Conservation (phyloP, 2,797 vertebrate genomes). For the Lepilemur ruficaudatus region DNA sequence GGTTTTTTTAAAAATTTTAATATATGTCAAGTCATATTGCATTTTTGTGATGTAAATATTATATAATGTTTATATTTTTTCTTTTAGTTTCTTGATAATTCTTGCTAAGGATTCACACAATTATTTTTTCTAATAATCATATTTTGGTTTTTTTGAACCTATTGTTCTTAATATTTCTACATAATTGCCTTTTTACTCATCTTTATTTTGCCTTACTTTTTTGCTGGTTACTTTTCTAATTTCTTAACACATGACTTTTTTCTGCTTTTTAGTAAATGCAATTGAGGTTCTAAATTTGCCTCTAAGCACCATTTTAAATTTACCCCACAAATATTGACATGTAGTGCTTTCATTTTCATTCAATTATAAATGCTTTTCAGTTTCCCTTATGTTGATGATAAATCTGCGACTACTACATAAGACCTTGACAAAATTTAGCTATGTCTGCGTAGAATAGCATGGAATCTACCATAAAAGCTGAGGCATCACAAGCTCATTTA, state of each 20-base stretch:
- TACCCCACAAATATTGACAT: not conserved
- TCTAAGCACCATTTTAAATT: conserved; percentile 9
- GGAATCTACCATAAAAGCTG: not conserved
- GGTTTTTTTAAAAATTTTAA: not conserved
- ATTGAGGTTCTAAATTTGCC: not conserved
- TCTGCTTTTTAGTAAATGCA: not conserved
- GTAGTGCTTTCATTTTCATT: not conserved
- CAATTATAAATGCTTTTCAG: not conserved
- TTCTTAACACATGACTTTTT: not conserved
- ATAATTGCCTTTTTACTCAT: not conserved
- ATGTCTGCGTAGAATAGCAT: not conserved
- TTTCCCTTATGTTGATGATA: not conserved
- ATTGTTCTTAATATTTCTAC: not conserved
- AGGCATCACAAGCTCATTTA: not conserved
- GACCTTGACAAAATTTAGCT: not conserved
- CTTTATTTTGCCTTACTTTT: not conserved
- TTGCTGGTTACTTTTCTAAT: not conserved
- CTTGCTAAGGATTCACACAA: not conserved
- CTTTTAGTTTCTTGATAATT: not conserved
- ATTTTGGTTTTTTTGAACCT: not conserved
- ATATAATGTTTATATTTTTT: not conserved
- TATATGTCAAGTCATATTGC: not conserved
- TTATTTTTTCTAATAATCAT: not conserved
- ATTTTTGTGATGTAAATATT: not conserved
- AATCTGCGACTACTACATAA: not conserved